These are phyloP conservation scores for Eulemur mongoz DNA, from an alignment of 2,797 vertebrate species.

Conservation along the genomic window DNA sequence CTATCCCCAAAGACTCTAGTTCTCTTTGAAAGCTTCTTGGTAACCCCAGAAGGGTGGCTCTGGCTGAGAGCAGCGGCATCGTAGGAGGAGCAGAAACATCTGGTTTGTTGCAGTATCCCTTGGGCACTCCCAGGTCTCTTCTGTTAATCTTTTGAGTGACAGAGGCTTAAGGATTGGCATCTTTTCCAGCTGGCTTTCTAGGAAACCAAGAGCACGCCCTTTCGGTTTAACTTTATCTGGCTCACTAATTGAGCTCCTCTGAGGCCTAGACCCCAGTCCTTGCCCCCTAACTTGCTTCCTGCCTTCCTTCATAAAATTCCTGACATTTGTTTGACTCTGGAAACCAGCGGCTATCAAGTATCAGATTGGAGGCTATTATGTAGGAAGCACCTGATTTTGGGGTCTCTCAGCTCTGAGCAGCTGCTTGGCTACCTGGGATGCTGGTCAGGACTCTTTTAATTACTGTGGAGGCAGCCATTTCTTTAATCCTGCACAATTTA, in stretches of 20 bases:
- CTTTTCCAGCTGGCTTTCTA: slow-evolving; percentile 72
- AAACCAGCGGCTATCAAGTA: slow-evolving; percentile 61
- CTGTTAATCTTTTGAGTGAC: slow-evolving; percentile 78
- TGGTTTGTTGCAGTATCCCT: slow-evolving; percentile 53
- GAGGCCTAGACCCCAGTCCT: slow-evolving; percentile 68
- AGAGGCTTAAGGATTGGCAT: slow-evolving; percentile 69
- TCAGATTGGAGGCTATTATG: slow-evolving; percentile 68
- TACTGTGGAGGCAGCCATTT: background rate
- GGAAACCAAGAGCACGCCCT: slow-evolving; percentile 70
- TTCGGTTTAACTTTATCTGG: slow-evolving; percentile 65
- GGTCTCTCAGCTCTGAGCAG: background rate
- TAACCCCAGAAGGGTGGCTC: slow-evolving; percentile 43
- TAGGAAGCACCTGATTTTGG: slow-evolving; percentile 77
- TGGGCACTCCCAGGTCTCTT: slow-evolving; percentile 33
- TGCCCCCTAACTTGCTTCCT: slow-evolving; percentile 75
- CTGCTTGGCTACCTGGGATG: slow-evolving; percentile 39
- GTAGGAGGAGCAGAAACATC: slow-evolving; percentile 57
- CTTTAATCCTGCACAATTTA: slow-evolving; percentile 51
- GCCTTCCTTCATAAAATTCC: slow-evolving; percentile 69
- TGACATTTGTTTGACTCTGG: slow-evolving; percentile 75
- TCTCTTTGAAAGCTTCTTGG: slow-evolving; percentile 27
- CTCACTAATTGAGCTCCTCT: slow-evolving; percentile 72
- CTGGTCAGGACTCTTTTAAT: slow-evolving; percentile 54
- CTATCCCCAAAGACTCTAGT: background rate
- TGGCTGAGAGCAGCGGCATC: background rate